Conservation (phyloP, 2,888 invertebrate species). For the Neuroscelio doddi region DNA sequence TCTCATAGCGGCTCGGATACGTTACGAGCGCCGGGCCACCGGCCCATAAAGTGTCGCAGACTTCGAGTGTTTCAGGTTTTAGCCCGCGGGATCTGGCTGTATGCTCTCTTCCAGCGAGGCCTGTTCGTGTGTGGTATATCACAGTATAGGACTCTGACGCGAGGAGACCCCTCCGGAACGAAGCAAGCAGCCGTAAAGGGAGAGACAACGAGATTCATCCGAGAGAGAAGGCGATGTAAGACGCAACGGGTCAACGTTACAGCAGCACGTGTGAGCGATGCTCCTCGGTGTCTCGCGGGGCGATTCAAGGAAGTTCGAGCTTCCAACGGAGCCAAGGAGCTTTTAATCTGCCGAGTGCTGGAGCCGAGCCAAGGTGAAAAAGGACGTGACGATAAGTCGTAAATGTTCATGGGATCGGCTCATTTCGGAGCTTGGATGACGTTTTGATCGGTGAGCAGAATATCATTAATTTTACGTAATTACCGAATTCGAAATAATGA, state of each 20-base stretch:
- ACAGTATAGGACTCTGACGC: slow-evolving; percentile 10
- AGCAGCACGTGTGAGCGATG: slow-evolving; percentile 38
- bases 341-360: slow-evolving; percentile 68
- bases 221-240: slow-evolving; percentile 36
- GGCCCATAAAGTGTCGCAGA: slow-evolving; percentile 55
- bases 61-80: slow-evolving; percentile 58
- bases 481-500: not conserved
- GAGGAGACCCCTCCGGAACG: slow-evolving; percentile 2
- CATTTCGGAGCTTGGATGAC: slow-evolving; percentile 21
- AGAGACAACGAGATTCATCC: slow-evolving; percentile 7
- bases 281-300: slow-evolving; percentile 40
- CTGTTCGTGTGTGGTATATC: slow-evolving; percentile 35
- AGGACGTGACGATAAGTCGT: slow-evolving; percentile 39
- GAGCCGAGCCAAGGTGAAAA: slow-evolving; percentile 61
- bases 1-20: slow-evolving; percentile 29
- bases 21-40: slow-evolving; percentile 33
- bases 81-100: slow-evolving; percentile 19
- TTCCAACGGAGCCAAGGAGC: slow-evolving; percentile 53
- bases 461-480: slow-evolving; percentile 66
- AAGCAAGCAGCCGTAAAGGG: not conserved
- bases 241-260: slow-evolving; percentile 28
- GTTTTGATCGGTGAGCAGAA: slow-evolving; percentile 65
- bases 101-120: slow-evolving; percentile 22
- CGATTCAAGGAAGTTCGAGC: slow-evolving; percentile 24
- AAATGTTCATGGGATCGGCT: too few relatives aligned